Conservation (phyloP, 2,797 vertebrate species). For the Uromys caudimaculatus region DNA sequence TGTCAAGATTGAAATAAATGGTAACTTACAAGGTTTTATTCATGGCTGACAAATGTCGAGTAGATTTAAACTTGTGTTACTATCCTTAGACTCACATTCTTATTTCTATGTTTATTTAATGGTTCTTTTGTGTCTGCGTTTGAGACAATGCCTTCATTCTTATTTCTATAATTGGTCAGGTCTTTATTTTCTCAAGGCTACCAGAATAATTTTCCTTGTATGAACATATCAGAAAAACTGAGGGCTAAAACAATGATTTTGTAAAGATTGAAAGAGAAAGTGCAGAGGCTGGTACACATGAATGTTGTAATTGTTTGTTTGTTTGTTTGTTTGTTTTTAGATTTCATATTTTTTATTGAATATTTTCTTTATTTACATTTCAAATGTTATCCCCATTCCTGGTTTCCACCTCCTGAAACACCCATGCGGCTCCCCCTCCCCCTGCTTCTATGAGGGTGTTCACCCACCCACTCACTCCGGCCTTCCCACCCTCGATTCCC, state of each 20-base stretch:
- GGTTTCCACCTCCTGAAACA: no score
- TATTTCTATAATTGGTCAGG: not conserved
- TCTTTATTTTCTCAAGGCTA: conserved; percentile 37
- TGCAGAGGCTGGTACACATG: not conserved
- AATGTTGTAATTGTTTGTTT: not conserved
- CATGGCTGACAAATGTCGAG: not conserved
- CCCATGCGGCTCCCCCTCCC: no score
- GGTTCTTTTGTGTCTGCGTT: not conserved
- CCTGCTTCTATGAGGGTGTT: no score
- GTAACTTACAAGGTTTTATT: not conserved
- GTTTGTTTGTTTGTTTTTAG: no score
- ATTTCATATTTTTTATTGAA: no score
- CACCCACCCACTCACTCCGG: no score
- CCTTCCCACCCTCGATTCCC: no score
- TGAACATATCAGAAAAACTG: conserved; percentile 8
- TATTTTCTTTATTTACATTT: no score
- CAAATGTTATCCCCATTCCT: no score
- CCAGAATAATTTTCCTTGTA: not conserved
- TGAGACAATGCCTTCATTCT: conserved; percentile 25
- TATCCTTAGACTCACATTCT: not conserved
- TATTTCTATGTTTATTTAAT: not conserved
- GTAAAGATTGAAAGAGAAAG: conserved; percentile 4
- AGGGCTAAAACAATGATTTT: conserved; percentile 39
- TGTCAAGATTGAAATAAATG: not conserved
- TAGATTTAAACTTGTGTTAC: not conserved